Evolutionary conservation across 2,888 invertebrate genomes (phyloP), one percentile per base, ranked within the genome.

Genomic region (Papilio demoleus): DNA sequence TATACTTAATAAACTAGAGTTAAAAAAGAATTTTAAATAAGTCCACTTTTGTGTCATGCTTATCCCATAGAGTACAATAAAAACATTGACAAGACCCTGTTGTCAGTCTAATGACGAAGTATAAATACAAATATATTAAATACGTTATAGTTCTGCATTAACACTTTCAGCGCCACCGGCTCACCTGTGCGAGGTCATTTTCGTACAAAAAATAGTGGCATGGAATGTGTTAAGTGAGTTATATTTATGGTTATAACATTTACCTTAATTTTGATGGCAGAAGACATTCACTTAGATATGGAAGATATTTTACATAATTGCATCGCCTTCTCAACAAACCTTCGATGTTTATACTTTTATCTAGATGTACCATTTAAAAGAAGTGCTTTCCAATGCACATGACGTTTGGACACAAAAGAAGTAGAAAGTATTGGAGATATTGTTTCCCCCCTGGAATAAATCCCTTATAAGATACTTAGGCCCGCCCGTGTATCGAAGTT

Each of bases 401-500:
- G 76, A 78, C 77, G 79, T 84, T 82, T 79, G 76, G 77, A 85
- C 82, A 83, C 81, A 78, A 70, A 69, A 79, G 71, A 80, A 82
- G 81, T 75, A 80, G 76, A 82, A 81, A 86, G 80, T 81, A 85
- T 83, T 82, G 81, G 75, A 82, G 82, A 65, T 38, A 80, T 80
- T 77, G 74, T 81, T 56, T 84, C 86, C 91, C 85, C 86, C 91
- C 91, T 89, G 90, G 85, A 92, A 92, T 89, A 92, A 92, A 92
- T 90, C 81, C 90, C 88, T 87, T 88, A 88, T 84, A 90, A 89
- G 83, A 87, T 90, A 90, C 87, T 91, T 90, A 92, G 91, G 92
- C 93, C 93, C 93, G 92, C 92, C 90, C 92, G 88, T 90, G 90
- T 93, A 92, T 92, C 88, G 93, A 89, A 93, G 93, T 92, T 89